phyloP scores from a whole-genome alignment of 2,797 vertebrate genomes.

The Lepus oiostolus region DNA sequence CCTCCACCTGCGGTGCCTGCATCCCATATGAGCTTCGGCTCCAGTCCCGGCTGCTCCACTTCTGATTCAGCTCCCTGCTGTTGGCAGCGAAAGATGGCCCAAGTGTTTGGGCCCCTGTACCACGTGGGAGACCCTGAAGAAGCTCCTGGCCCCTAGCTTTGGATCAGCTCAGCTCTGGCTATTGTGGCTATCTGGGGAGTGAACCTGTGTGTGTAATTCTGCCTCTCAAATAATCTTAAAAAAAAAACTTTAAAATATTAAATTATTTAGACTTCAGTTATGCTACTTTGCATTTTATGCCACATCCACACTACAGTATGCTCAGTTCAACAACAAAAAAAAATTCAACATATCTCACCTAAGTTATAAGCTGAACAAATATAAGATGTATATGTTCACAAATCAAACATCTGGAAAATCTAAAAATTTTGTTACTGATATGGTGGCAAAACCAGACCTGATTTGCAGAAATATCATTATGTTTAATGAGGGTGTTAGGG shows the following conservation, averaged over 20 bases:
- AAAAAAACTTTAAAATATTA: constrained; percentile 21
- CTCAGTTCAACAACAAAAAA: not conserved
- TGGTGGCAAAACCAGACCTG: constrained; percentile 15
- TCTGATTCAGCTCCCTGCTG: too few species aligned
- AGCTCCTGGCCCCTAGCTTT: too few species aligned
- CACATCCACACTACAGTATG: constrained; percentile 6
- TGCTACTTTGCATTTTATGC: constrained; percentile 9
- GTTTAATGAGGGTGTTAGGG: not conserved
- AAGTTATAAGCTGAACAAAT: not conserved
- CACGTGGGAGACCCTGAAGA: too few species aligned
- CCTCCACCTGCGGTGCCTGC: too few species aligned
- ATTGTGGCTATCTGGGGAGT: too few species aligned
- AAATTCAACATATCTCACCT: constrained; percentile 51
- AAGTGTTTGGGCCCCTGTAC: too few species aligned
- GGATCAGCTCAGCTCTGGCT: too few species aligned
- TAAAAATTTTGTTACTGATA: not conserved
- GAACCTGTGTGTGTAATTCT: too few species aligned
- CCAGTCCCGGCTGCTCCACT: too few species aligned
- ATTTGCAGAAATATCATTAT: constrained; percentile 23
- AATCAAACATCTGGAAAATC: constrained; percentile 27
- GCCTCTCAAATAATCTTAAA: too few species aligned
- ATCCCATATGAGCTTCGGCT: too few species aligned
- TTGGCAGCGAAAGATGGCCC: too few species aligned
- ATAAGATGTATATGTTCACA: not conserved
- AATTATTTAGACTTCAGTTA: not conserved